A percentile compares a stretch with the other conserved stretches of the same genome.
Conservation (phyloP, 2,888 invertebrate genomes). For the Raillietiella orientalis region DNA sequence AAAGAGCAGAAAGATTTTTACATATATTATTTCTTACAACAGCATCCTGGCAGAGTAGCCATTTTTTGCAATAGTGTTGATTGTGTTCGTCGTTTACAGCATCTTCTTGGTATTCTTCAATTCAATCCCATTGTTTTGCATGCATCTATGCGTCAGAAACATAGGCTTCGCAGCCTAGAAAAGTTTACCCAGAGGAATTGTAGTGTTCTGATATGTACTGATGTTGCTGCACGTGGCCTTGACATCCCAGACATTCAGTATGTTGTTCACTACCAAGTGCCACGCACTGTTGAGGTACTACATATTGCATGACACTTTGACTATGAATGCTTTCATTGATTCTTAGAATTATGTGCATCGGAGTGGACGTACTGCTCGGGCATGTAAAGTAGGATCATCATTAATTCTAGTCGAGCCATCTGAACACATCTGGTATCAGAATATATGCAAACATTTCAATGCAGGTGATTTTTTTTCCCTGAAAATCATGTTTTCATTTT, state of each 20-base stretch:
- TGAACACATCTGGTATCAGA: slow-evolving; percentile 42
- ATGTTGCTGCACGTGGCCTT: slow-evolving; percentile 86
- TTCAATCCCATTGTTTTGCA: slow-evolving; percentile 28
- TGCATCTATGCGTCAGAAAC: slow-evolving; percentile 58
- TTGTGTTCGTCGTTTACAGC: slow-evolving; percentile 39
- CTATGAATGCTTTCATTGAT: slow-evolving; percentile 4
- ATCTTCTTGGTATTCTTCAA: slow-evolving; percentile 26
- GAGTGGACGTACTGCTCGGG: slow-evolving; percentile 83
- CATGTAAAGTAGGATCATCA: slow-evolving; percentile 55
- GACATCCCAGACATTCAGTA: slow-evolving; percentile 80
- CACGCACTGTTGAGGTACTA: slow-evolving; percentile 54
- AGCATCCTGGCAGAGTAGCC: slow-evolving; percentile 29
- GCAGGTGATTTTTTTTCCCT: slow-evolving; percentile 25
- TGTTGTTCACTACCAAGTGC: slow-evolving; percentile 88
- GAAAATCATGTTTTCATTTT: slow-evolving; percentile 1
- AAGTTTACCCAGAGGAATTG: slow-evolving; percentile 30
- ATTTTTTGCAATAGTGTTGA: slow-evolving; percentile 35
- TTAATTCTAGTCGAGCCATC: slow-evolving; percentile 64
- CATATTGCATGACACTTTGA: slow-evolving; percentile 2
- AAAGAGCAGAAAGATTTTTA: slow-evolving; percentile 62
- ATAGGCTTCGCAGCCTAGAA: slow-evolving; percentile 74
- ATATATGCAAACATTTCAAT: slow-evolving; percentile 47
- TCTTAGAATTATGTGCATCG: slow-evolving; percentile 67
- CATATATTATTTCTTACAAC: slow-evolving; percentile 53
- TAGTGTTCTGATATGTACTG: slow-evolving; percentile 56